phyloP scores from a whole-genome alignment of 1,140 invertebrate species.

The Drosophila lacteicornis region DNA sequence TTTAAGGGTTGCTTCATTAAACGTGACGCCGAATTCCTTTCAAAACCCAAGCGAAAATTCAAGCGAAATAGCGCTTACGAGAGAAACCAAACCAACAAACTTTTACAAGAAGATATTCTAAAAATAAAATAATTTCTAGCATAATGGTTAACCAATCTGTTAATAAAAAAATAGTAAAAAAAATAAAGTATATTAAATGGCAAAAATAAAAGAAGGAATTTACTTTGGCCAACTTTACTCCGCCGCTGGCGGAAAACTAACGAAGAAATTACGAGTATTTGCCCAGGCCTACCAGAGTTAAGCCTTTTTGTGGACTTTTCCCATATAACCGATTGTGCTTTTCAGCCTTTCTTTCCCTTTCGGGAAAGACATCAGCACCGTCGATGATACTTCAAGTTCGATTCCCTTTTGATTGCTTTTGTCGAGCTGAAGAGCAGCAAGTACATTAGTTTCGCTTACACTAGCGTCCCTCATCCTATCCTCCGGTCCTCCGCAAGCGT shows the following conservation, averaged over 20 bases:
- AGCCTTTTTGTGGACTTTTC: constrained; percentile 34
- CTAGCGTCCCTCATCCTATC: constrained; percentile 17
- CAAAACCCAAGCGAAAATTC: constrained; percentile 38
- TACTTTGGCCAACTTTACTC: background rate
- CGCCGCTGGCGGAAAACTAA: too few relatives aligned
- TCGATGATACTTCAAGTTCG: constrained; percentile 51
- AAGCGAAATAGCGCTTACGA: constrained; percentile 9
- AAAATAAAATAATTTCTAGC: background rate
- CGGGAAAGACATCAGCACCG: constrained; percentile 7
- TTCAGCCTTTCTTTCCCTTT: background rate
- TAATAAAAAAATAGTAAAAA: background rate
- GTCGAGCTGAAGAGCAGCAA: constrained; percentile 50
- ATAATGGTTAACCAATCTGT: too few relatives aligned
- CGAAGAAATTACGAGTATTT: background rate
- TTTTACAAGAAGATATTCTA: background rate
- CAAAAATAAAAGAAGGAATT: background rate
- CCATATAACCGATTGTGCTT: constrained; percentile 22
- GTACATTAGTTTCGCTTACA: constrained; percentile 66
- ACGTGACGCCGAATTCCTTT: constrained; percentile 33
- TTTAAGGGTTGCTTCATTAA: constrained; percentile 82
- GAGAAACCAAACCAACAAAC: constrained; percentile 13
- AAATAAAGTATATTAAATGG: background rate
- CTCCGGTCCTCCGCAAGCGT: background rate
- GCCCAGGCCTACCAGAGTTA: constrained; percentile 16
- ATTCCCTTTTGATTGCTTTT: constrained; percentile 52